Evolutionary conservation across 2,888 invertebrate genomes (phyloP).

Genomic region (Acrocyrtus sp.): DNA sequence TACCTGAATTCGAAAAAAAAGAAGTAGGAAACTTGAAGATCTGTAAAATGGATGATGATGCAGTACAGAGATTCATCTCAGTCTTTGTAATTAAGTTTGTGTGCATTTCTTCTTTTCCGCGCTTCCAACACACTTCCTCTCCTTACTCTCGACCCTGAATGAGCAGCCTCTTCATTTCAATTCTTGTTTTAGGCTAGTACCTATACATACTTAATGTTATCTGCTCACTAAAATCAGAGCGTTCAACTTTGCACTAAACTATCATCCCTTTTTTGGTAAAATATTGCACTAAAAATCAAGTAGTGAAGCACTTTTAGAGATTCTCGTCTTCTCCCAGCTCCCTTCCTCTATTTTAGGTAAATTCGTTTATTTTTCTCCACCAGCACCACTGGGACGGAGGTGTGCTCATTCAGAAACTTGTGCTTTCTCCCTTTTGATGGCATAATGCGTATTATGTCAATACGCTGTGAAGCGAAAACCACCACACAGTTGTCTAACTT

Average conservation of each 20-base stretch:
- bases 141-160: neutral
- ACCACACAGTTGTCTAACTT: neutral
- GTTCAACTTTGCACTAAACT: neutral
- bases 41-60: conserved; percentile 55
- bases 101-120: conserved; percentile 31
- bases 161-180: neutral
- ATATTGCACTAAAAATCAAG: too few relatives aligned
- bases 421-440: neutral
- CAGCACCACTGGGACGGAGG: neutral
- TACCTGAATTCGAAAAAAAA: conserved; percentile 5
- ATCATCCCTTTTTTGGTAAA: too few relatives aligned
- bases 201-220: neutral
- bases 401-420: neutral
- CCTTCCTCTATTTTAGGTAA: too few relatives aligned
- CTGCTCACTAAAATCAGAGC: neutral
- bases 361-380: neutral
- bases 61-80: conserved; percentile 55
- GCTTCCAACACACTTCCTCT: too few relatives aligned
- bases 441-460: conserved; percentile 10
- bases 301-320: too few relatives aligned
- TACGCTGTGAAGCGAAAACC: neutral
- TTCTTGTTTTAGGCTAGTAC: neutral
- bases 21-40: conserved; percentile 31
- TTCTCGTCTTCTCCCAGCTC: neutral
- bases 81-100: conserved; percentile 58